Evolutionary conservation across 2,797 vertebrate species (phyloP), one percentile per base, ranked within the genome.

Genomic region (Falco rusticolus): DNA sequence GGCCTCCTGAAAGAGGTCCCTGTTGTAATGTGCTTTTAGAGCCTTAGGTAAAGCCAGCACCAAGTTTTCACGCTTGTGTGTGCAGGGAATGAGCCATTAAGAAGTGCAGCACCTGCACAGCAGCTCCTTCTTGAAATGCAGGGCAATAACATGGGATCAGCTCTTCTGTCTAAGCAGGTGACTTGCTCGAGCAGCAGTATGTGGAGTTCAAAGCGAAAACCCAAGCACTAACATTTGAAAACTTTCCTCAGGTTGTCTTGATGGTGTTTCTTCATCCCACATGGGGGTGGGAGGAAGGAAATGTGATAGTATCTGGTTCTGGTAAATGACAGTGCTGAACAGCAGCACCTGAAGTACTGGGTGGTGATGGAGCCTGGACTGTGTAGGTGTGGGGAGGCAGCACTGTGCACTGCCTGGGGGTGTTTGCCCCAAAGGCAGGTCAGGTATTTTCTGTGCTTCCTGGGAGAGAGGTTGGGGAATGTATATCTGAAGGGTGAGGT

Each of bases 131-230:
- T 66, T 66, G 41, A 74, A 74, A 28, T 64, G 60, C 11, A 15
- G 11, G 51, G 54, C 47, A 80, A n/a, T 82, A 84, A 72, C 4
- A 8, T 7, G n/a, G 75, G 84, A 87, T 84, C 70, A 66, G 33
- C 64, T 92, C 54, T 79, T 75, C 47, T 75, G 18, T 20, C 34
- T 28, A 10, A 79, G 63, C 72, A 61, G 80, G 59, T 71, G 80
- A 61, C 80, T 89, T 84, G 37, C n/a, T 83, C 0, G 1, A 7
- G 22, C 84, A 61, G 24, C 66, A 70, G 18, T 41, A 64, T 31
- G 17, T 59, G 50, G 70, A 70, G 68, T 63, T 89, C 45, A 93
- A 97, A 89, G 72, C 34, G 71, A 69, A 89, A 82, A 37, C 14
- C 16, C 9, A 20, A 79, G 64, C 8, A 7, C 5, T 19, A 17